phyloP scores from a whole-genome alignment of 2,113 vertebrate species.

The Pelecanus crispus region DNA sequence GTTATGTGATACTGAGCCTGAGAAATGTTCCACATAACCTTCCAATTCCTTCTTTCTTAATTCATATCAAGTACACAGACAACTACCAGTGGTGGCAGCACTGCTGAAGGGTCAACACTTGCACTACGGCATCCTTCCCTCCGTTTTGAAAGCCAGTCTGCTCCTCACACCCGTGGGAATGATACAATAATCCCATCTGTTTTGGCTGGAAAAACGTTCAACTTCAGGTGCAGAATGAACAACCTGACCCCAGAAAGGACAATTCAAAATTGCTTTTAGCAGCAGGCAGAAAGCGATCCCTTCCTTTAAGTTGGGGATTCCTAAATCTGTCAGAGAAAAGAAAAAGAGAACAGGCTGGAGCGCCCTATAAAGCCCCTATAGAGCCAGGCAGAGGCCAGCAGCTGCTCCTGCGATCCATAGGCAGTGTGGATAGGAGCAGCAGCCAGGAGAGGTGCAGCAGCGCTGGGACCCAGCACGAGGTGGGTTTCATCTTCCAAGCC shows the following conservation, averaged over 20 bases:
- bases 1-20: background rate
- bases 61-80: background rate
- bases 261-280: background rate
- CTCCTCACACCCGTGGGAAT: accelerated
- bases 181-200: accelerated
- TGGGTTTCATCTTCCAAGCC: background rate
- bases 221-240: background rate
- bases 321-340: background rate
- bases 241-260: background rate
- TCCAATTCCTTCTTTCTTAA: background rate
- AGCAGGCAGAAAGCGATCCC: background rate
- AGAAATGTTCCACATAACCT: background rate
- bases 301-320: background rate
- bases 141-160: background rate
- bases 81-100: accelerated
- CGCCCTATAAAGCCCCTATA: background rate
- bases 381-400: background rate
- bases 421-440: background rate
- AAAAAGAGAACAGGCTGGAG: background rate
- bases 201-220: background rate
- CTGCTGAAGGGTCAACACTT: background rate
- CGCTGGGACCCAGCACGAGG: background rate
- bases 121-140: accelerated
- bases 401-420: background rate
- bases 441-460: background rate